These are phyloP conservation scores for Torymus auratus DNA, from an alignment of 2,888 invertebrate genomes.

Conservation along the genomic window DNA sequence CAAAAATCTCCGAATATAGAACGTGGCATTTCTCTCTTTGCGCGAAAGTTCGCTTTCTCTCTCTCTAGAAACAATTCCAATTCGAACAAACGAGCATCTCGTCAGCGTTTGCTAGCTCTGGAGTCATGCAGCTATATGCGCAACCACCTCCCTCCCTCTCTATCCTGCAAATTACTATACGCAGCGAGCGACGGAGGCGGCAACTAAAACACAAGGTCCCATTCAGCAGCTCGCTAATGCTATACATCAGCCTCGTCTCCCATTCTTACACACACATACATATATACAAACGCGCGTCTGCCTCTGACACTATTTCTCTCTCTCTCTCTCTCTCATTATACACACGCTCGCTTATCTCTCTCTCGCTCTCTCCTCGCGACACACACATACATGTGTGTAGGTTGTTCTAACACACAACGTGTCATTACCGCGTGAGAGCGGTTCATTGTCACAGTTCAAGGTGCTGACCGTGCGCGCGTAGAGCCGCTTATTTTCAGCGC, in stretches of 20 bases:
- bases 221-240: neutral
- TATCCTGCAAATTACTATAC: too few relatives aligned
- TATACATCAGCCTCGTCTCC: constrained; percentile 21
- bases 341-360: neutral
- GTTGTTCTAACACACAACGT: constrained; percentile 41
- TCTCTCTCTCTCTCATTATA: neutral
- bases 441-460: constrained; percentile 73
- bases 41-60: too few relatives aligned
- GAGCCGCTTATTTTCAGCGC: constrained; percentile 54
- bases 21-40: too few relatives aligned
- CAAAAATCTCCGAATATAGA: too few relatives aligned
- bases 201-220: constrained; percentile 27
- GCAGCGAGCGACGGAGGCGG: too few relatives aligned
- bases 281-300: too few relatives aligned
- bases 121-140: too few relatives aligned
- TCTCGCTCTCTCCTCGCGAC: neutral
- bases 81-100: too few relatives aligned
- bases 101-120: too few relatives aligned
- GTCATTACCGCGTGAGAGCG: constrained; percentile 61
- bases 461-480: constrained; percentile 61
- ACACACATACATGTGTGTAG: neutral
- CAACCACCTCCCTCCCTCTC: neutral
- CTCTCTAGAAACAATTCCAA: too few relatives aligned
- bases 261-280: neutral
- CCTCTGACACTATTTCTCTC: neutral